Percentiles rank a stretch among this genome's conserved stretches.
Conservation (phyloP, 2,113 vertebrate genomes). For the Hucho hucho region DNA sequence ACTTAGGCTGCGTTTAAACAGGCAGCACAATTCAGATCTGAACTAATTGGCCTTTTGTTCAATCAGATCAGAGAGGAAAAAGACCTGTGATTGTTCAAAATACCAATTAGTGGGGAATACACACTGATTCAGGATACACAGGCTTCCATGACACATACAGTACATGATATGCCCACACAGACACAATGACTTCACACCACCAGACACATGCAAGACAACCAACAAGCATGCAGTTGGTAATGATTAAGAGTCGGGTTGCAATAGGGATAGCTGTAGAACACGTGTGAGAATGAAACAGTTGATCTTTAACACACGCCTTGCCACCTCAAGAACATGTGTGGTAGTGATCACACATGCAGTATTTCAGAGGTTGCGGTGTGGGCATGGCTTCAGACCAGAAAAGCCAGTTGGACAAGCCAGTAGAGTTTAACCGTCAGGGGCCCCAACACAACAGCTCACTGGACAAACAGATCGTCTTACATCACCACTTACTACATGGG, state of each 20-base stretch:
- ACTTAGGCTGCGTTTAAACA: background rate
- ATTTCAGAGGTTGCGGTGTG: slow-evolving; percentile 19
- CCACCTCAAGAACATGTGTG: background rate
- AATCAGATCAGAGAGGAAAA: no score
- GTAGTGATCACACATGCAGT: slow-evolving; percentile 10
- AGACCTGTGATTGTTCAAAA: no score
- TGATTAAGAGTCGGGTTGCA: no score
- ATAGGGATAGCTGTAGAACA: slow-evolving; percentile 10
- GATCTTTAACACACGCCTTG: no score
- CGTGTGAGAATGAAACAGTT: slow-evolving; percentile 28
- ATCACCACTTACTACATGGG: slow-evolving; percentile 39
- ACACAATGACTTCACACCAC: background rate
- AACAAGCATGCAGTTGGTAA: no score
- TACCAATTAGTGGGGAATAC: no score
- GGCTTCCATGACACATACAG: background rate
- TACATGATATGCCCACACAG: background rate
- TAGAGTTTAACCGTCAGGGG: slow-evolving; percentile 50
- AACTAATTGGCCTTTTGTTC: no score
- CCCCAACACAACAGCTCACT: slow-evolving; percentile 18
- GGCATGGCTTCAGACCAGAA: slow-evolving; percentile 38
- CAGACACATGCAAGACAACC: slow-evolving; percentile 1
- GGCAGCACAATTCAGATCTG: no score
- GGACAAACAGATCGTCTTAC: slow-evolving; percentile 49
- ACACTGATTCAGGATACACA: background rate
- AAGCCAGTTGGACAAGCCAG: slow-evolving; percentile 58